These are phyloP conservation scores for Vanacampus margaritifer DNA, from an alignment of 2,113 vertebrate genomes.

Conservation along the genomic window DNA sequence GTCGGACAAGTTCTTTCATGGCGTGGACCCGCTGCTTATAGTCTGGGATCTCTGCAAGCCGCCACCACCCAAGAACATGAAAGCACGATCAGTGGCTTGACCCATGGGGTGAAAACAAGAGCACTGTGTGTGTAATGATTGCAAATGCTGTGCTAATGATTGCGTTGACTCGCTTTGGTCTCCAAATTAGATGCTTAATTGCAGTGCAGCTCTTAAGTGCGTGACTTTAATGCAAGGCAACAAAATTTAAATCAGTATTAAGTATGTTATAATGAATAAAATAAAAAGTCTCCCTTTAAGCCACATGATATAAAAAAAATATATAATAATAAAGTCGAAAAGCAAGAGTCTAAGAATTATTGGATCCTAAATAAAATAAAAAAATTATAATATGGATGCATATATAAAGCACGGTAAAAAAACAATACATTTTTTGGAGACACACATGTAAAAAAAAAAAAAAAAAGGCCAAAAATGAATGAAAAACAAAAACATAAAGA, in stretches of 20 bases:
- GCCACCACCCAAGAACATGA: background rate
- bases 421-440: no score
- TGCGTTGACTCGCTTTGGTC: background rate
- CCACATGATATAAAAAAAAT: no score
- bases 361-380: no score
- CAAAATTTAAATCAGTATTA: background rate
- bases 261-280: background rate
- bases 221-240: background rate
- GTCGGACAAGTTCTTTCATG: slow-evolving; percentile 87
- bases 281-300: background rate
- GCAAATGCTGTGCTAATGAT: background rate
- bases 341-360: background rate
- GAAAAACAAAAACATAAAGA: no score
- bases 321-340: background rate
- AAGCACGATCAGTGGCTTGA: background rate
- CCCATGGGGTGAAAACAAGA: background rate
- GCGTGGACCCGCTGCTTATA: slow-evolving; percentile 80
- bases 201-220: background rate
- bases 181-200: background rate
- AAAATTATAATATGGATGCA: background rate
- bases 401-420: no score
- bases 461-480: no score
- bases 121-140: background rate
- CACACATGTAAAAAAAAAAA: no score
- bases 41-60: slow-evolving; percentile 79